Evolutionary conservation across 2,113 vertebrate genomes (phyloP), one percentile per base, ranked within the genome.

Genomic region (Saimiri boliviensis): DNA sequence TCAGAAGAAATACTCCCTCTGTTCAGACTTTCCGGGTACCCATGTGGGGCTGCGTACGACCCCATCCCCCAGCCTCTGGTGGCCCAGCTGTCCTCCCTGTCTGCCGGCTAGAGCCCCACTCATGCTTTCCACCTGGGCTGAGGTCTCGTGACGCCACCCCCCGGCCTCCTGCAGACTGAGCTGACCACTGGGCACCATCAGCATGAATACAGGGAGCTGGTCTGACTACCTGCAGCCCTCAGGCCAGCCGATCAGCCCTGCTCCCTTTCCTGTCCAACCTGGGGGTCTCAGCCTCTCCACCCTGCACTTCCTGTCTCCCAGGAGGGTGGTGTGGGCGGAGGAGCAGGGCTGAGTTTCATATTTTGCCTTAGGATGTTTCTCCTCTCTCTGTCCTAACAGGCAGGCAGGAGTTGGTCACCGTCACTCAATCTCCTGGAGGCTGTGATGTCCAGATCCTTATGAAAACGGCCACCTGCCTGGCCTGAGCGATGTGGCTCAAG

Each of bases 11-110:
- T 6, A 35, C 49, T 8, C 12, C 45, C 60, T 49, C 27, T 23
- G 70, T 74, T 76, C 70, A 2, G 35, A 20, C 10, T n/a, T 83
- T 70, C 35, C 68, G 3, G 7, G 68, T 32, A 35, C 37, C 10
- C 30, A 68, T 54, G 14, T 13, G 30, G 32, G 68, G 54, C 40
- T 6, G 2, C 0, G 5, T 0, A 21, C 0, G 3, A 21, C 19
- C 52, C 16, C 8, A 12, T 5, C 3, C 20, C 6, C 49, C 4
- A 19, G 17, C 27, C 71, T 66, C 8, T 19, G 85, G 84, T 9
- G 17, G 10, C 23, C 3, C 0, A 3, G 32, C 60, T 23, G 1
- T 23, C 84, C 37, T 16, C 32, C 42, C 5, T 1, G 0, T 25
- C 4, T 17, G 19, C 68, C 20, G 0, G 40, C 73, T 30, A 37